A percentile compares a stretch with the other conserved stretches of the same genome.
These are phyloP conservation scores for Eurosta solidaginis DNA, from an alignment of 1,140 invertebrate genomes.

Conservation along the genomic window DNA sequence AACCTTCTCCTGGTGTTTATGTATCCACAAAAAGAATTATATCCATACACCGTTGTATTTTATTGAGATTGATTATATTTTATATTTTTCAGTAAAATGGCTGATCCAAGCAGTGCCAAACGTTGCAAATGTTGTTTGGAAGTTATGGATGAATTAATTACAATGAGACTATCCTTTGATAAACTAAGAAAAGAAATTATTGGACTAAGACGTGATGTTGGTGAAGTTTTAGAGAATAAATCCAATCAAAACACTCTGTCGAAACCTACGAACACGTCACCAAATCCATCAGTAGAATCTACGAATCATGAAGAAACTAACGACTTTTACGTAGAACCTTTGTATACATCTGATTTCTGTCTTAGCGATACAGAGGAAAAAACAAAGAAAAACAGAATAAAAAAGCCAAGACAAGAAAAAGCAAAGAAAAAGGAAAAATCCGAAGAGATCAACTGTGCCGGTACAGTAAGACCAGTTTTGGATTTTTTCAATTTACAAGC, in stretches of 20 bases:
- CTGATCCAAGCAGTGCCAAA: not conserved
- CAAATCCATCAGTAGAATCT: no score
- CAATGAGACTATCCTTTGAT: not conserved
- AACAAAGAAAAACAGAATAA: no score
- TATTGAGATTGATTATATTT: not conserved
- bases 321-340: not conserved
- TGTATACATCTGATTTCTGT: not conserved
- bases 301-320: not conserved
- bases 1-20: no score
- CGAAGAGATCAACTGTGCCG: not conserved
- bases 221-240: not conserved
- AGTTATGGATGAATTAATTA: not conserved
- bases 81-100: not conserved
- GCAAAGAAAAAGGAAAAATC: not conserved
- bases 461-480: not conserved
- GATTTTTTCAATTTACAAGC: constrained; percentile 13
- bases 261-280: no score
- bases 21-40: no score
- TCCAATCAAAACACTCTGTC: not conserved
- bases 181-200: constrained; percentile 11
- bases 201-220: not conserved
- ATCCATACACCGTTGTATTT: not conserved
- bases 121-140: constrained; percentile 19
- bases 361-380: not conserved
- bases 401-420: no score